Evolutionary conservation across 2,797 vertebrate genomes (phyloP).

Genomic region (Malurus leucopterus): DNA sequence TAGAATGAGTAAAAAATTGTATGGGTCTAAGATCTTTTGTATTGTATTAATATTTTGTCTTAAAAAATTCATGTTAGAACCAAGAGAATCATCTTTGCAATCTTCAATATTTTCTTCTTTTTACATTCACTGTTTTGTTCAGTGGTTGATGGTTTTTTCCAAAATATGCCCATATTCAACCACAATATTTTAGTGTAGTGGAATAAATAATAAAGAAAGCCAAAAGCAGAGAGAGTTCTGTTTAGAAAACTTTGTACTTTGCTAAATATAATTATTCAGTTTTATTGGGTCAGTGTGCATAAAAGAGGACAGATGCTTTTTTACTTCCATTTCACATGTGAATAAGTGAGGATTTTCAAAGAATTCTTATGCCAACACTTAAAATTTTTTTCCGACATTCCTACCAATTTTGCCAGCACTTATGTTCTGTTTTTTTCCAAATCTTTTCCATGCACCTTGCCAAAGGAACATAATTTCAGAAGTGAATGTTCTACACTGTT

Average conservation of each 20-base stretch:
- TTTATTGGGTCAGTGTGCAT: slow-evolving; percentile 66
- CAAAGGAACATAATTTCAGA: slow-evolving; percentile 73
- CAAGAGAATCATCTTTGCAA: slow-evolving; percentile 72
- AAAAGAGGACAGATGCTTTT: slow-evolving; percentile 71
- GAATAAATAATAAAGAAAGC: slow-evolving; percentile 68
- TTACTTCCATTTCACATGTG: slow-evolving; percentile 69
- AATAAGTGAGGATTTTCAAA: slow-evolving; percentile 70
- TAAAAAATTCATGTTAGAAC: slow-evolving; percentile 42
- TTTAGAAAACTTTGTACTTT: slow-evolving; percentile 64
- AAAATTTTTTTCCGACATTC: slow-evolving; percentile 69
- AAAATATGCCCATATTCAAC: slow-evolving; percentile 65
- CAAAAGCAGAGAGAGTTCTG: slow-evolving; percentile 56
- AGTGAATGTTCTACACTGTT: slow-evolving; percentile 64
- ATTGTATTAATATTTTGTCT: slow-evolving; percentile 73
- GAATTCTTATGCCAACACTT: slow-evolving; percentile 72
- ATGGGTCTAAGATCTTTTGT: slow-evolving; percentile 52
- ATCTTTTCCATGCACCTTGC: slow-evolving; percentile 73
- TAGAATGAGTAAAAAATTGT: slow-evolving; percentile 6
- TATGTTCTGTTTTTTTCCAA: slow-evolving; percentile 47
- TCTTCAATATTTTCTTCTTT: slow-evolving; percentile 62
- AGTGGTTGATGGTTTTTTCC: not conserved
- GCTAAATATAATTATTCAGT: slow-evolving; percentile 64
- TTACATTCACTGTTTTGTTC: slow-evolving; percentile 18
- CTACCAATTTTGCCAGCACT: slow-evolving; percentile 71
- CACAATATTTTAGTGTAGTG: slow-evolving; percentile 63